A percentile compares a stretch with the other conserved stretches of the same genome.
phyloP scores from a whole-genome alignment of 2,113 vertebrate species.

The Physeter macrocephalus region DNA sequence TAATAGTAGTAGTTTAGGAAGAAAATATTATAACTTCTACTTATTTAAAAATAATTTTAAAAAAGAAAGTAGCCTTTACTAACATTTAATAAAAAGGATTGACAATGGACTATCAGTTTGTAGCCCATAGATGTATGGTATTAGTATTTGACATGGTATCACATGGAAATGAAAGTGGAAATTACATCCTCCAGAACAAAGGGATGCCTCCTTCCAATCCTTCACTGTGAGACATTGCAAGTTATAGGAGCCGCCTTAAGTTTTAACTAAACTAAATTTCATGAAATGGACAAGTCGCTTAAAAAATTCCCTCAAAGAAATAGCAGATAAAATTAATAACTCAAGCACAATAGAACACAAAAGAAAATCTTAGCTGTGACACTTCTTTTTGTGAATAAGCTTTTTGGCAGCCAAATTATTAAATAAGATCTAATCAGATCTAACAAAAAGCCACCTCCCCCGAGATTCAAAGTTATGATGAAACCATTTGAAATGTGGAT shows the following conservation, averaged over 20 bases:
- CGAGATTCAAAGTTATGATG: background rate
- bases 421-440: background rate
- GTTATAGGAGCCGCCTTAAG: background rate
- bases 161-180: background rate
- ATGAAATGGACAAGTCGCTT: background rate
- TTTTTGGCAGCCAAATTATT: background rate
- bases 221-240: background rate
- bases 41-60: background rate
- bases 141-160: background rate
- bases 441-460: background rate
- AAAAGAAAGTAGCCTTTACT: background rate
- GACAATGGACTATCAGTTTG: background rate
- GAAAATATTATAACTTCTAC: background rate
- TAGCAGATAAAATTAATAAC: background rate
- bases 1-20: background rate
- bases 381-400: background rate
- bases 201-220: background rate
- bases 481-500: background rate
- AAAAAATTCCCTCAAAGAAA: background rate
- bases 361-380: background rate
- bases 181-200: background rate
- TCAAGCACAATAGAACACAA: background rate
- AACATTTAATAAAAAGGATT: background rate
- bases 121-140: background rate
- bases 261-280: background rate